A percentile compares a stretch with the other conserved stretches of the same genome.
phyloP scores from a whole-genome alignment of 2,113 vertebrate genomes.

The Pagrus major region DNA sequence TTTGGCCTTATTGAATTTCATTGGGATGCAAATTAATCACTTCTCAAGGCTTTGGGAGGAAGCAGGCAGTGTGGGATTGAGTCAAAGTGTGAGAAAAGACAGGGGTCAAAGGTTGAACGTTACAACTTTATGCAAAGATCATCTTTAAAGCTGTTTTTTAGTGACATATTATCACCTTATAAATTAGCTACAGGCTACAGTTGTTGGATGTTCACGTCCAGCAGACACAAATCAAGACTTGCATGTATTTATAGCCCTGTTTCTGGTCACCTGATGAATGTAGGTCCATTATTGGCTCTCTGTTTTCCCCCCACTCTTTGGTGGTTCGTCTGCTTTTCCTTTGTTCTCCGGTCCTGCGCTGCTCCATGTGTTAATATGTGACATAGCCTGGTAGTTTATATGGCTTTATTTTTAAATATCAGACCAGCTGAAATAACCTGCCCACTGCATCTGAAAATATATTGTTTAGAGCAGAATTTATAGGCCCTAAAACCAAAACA shows the following conservation, averaged over 20 bases:
- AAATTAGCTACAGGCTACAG: not conserved
- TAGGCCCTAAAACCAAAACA: not conserved
- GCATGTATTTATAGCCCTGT: too few relatives aligned
- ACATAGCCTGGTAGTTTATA: too few relatives aligned
- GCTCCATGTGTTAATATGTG: too few relatives aligned
- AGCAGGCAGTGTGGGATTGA: not conserved
- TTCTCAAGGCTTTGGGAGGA: not conserved
- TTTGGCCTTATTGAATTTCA: not conserved
- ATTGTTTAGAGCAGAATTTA: not conserved
- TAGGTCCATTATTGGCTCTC: too few relatives aligned
- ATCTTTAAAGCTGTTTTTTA: too few relatives aligned
- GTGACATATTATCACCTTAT: not conserved
- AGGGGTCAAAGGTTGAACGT: not conserved
- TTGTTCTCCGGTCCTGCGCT: too few relatives aligned
- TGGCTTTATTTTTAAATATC: too few relatives aligned
- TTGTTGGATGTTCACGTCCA: not conserved
- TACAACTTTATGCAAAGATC: not conserved
- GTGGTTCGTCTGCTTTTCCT: too few relatives aligned
- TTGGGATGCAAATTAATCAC: not conserved
- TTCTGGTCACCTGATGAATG: too few relatives aligned
- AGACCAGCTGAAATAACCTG: too few relatives aligned
- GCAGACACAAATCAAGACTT: not conserved
- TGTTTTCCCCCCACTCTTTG: too few relatives aligned
- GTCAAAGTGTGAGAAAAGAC: not conserved
- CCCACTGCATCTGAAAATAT: not conserved